phyloP scores from a whole-genome alignment of 2,797 vertebrate species.

The Cossypha caffra region DNA sequence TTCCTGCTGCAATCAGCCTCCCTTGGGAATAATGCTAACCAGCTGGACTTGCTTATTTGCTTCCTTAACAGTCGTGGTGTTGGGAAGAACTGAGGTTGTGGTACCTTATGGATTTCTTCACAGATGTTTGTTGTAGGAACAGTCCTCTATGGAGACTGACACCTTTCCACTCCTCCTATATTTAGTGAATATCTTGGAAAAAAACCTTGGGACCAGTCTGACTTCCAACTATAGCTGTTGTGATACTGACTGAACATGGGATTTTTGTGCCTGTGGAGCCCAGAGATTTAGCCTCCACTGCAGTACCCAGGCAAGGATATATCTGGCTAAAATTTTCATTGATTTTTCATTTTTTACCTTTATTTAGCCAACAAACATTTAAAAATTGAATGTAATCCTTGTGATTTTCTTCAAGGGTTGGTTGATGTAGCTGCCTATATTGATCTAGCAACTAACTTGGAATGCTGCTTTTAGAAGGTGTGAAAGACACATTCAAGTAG shows the following conservation, averaged over 20 bases:
- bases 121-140: background rate
- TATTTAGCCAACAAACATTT: background rate
- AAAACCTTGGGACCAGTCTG: background rate
- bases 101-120: background rate
- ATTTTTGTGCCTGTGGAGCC: background rate
- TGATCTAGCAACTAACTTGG: background rate
- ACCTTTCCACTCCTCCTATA: background rate
- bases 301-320: background rate
- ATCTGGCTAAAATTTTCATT: background rate
- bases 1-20: background rate
- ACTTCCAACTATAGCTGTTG: background rate
- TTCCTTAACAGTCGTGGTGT: background rate
- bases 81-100: background rate
- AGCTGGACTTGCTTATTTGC: background rate
- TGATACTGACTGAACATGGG: background rate
- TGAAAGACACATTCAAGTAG: background rate
- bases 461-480: background rate
- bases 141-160: background rate
- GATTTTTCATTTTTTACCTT: background rate
- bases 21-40: accelerated
- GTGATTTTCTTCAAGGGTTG: background rate
- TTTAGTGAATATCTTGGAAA: background rate
- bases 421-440: background rate
- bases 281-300: background rate
- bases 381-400: background rate